phyloP scores from a whole-genome alignment of 2,113 vertebrate species.

The Vicugna pacos region DNA sequence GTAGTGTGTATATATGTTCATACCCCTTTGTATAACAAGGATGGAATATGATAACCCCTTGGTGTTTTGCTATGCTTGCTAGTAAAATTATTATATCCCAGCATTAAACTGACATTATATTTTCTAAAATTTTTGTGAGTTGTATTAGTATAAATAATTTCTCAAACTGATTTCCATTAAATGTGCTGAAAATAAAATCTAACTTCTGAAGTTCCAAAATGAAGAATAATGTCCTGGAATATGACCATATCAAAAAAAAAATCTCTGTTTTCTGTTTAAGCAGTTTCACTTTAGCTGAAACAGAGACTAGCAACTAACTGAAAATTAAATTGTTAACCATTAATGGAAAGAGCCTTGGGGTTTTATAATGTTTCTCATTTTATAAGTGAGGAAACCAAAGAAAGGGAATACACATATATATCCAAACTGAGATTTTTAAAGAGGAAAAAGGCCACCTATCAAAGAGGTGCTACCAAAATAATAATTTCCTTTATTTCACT shows the following conservation, averaged over 20 bases:
- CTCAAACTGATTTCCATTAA: constrained; percentile 24
- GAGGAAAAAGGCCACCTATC: background rate
- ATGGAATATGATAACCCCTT: background rate
- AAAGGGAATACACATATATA: background rate
- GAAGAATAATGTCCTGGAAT: background rate
- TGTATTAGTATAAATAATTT: constrained; percentile 13
- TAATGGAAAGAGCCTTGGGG: background rate
- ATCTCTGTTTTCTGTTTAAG: background rate
- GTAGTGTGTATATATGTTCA: background rate
- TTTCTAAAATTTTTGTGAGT: background rate
- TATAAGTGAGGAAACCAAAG: background rate
- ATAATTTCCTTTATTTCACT: background rate
- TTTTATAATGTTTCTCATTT: constrained; percentile 41
- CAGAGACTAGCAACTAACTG: background rate
- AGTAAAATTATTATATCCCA: background rate
- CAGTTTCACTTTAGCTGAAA: background rate
- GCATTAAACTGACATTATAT: background rate
- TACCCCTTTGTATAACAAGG: background rate
- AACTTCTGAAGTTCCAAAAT: constrained; percentile 42
- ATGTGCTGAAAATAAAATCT: background rate
- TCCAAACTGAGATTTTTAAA: constrained; percentile 21
- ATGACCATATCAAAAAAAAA: background rate
- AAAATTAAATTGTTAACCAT: constrained; percentile 33
- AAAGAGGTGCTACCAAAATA: constrained; percentile 14
- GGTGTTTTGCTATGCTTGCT: constrained; percentile 17